A percentile compares a stretch with the other conserved stretches of the same genome.
phyloP scores from a whole-genome alignment of 2,888 invertebrate species.

The Kuschelorhynchus macadamiae region DNA sequence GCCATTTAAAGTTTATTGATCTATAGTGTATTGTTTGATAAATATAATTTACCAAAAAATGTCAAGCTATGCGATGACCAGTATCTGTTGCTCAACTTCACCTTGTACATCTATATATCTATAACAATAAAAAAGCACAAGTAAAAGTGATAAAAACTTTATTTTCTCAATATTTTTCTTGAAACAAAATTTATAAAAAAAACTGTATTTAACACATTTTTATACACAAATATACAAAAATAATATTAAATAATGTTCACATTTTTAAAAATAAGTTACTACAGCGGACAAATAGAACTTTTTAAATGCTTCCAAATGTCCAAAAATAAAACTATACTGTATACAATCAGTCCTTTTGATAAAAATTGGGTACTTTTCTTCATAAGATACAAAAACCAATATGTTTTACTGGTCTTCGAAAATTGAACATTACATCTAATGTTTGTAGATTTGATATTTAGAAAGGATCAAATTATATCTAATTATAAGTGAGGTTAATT shows the following conservation, averaged over 20 bases:
- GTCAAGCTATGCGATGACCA: no score
- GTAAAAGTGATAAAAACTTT: slow-evolving; percentile 36
- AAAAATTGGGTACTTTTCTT: slow-evolving; percentile 31
- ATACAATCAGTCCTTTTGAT: slow-evolving; percentile 30
- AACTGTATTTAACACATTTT: slow-evolving; percentile 28
- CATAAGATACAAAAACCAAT: no score
- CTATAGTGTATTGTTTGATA: no score
- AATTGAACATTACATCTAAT: no score
- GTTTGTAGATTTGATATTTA: no score
- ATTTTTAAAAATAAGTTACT: slow-evolving; percentile 24
- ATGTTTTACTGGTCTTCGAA: no score
- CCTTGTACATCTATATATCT: no score
- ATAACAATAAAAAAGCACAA: slow-evolving; percentile 5
- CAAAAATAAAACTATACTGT: slow-evolving; percentile 17
- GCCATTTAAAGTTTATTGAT: no score
- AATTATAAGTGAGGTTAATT: no score
- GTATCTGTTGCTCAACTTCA: no score
- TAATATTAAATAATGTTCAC: slow-evolving; percentile 19
- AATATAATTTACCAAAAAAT: no score
- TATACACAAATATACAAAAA: slow-evolving; percentile 40
- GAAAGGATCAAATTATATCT: no score
- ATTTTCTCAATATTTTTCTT: slow-evolving; percentile 23
- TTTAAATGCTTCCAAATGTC: slow-evolving; percentile 22
- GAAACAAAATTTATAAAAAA: slow-evolving; percentile 33
- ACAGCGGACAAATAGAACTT: slow-evolving; percentile 5